Percentiles rank a stretch among this genome's conserved stretches.
Conservation (phyloP, 1,140 invertebrate species). For the Physella acuta region DNA sequence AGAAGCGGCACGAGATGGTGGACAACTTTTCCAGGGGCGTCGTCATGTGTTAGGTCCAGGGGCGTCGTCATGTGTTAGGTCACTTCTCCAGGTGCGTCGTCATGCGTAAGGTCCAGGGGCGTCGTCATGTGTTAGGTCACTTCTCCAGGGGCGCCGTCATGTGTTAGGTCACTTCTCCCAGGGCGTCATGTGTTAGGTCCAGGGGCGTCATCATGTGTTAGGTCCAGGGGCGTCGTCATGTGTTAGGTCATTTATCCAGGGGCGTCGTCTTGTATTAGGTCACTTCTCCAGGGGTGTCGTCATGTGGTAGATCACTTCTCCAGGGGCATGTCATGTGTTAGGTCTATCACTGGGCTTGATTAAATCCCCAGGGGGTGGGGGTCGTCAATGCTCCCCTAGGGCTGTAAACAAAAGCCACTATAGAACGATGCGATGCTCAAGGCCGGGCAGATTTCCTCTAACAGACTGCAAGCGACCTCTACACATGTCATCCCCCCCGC, state of each 20-base stretch:
- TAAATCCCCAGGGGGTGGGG: no score
- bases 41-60: constrained; percentile 8
- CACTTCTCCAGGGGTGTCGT: constrained; percentile 1
- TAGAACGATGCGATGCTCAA: no score
- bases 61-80: background rate
- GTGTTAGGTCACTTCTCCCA: background rate
- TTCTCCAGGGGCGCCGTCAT: constrained; percentile 1
- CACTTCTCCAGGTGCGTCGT: background rate
- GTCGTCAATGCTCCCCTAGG: no score
- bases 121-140: background rate
- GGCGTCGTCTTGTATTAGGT: background rate
- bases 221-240: background rate
- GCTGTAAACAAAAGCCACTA: no score
- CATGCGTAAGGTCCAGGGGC: constrained; percentile 8
- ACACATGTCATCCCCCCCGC: no score
- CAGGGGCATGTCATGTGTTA: no score
- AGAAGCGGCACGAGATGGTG: background rate
- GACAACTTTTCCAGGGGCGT: constrained; percentile 8
- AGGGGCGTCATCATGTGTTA: constrained; percentile 10
- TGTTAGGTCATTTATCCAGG: background rate
- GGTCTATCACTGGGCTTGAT: no score
- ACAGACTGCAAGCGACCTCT: no score
- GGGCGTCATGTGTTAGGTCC: no score
- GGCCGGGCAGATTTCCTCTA: no score
- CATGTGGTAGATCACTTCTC: no score